A percentile compares a stretch with the other conserved stretches of the same genome.
Conservation (phyloP, 2,797 vertebrate species). For the Peromyscus melanophrys region DNA sequence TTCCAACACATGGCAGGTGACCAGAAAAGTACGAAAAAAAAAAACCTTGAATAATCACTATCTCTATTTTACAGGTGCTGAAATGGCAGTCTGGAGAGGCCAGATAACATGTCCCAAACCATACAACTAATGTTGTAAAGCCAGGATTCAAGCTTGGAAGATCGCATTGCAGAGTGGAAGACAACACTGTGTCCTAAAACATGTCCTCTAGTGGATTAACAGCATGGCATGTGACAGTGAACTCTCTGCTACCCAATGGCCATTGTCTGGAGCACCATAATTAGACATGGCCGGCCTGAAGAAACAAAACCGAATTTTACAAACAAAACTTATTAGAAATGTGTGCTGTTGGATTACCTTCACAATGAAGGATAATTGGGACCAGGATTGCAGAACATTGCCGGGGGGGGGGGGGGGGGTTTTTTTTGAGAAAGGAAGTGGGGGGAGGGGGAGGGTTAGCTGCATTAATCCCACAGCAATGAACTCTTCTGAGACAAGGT, state of each 20-base stretch:
- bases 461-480: background rate
- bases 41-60: background rate
- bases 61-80: background rate
- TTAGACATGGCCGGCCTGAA: background rate
- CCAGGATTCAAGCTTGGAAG: background rate
- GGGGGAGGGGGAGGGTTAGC: background rate
- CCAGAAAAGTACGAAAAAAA: background rate
- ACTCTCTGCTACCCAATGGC: background rate
- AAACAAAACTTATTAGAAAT: background rate
- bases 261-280: background rate
- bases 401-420: background rate
- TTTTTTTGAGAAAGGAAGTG: slow-evolving; percentile 37
- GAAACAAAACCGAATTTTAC: slow-evolving; percentile 41
- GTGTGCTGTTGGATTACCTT: background rate
- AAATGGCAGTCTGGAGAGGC: background rate
- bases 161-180: background rate
- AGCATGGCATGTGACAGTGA: background rate
- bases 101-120: background rate
- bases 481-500: slow-evolving; percentile 31
- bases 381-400: background rate
- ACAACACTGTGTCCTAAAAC: background rate
- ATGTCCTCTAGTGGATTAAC: background rate
- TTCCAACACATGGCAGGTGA: background rate
- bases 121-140: background rate
- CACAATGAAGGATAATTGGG: background rate